Evolutionary conservation across 2,797 vertebrate species (phyloP), one percentile per base, ranked within the genome.

Genomic region (Smutsia temminckii): DNA sequence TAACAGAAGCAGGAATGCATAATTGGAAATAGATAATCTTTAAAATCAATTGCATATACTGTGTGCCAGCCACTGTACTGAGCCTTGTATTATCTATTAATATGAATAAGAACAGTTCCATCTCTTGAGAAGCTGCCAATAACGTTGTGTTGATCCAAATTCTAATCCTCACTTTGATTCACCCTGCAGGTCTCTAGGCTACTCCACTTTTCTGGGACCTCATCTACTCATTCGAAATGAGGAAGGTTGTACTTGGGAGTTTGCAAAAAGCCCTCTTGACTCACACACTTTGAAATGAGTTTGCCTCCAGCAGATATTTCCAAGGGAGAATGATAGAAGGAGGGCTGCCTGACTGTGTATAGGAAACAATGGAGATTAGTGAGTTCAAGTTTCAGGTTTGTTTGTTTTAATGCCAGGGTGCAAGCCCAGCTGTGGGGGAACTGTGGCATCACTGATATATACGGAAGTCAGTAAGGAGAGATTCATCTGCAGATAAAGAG

Each of bases 211-310:
- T 69, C 34, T 17, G 20, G 61, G 21, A 29, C n/a, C 25, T 53
- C 25, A 13, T 29, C 59, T 37, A 42, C 34, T 63, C 80, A 1
- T 80, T 66, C 23, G 13, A 68, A 74, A 74, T 2, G 34, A 85
- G 61, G 37, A 81, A 55, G 20, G 5, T 49, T 55, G 34, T 13
- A 2, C 11, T 61, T 8, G 14, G 37, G 46, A 34, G 6, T 29
- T 66, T 37, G 46, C 51, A 27, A 25, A 37, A 53, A 46, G 68
- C n/a, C 55, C 66, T 11, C 21, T 51, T 3, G 32, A 8, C 2
- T 87, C 72, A 20, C 20, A n/a, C 3, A 37, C 42, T 55, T 9
- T 61, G n/a, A 2, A 0, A 0, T 14, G 69, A 66, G 6, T 69
- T 64, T 69, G 27, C 59, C 71, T 49, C 25, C n/a, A 74, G 51